These are phyloP conservation scores for Liodrosophila aerea DNA, from an alignment of 2,888 invertebrate species.

Conservation along the genomic window DNA sequence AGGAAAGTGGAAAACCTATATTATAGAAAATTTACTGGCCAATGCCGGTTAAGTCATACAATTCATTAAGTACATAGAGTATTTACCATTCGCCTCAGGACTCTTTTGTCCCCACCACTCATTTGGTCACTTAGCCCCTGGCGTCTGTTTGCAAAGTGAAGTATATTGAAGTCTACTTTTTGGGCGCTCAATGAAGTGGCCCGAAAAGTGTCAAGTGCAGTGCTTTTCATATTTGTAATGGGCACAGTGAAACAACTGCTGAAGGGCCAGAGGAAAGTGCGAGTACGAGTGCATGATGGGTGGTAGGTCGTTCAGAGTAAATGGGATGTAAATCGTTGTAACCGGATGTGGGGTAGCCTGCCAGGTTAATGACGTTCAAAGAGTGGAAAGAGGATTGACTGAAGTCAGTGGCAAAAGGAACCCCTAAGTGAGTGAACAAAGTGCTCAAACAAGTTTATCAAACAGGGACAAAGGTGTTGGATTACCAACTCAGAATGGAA, in stretches of 20 bases:
- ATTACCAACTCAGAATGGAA: too few species aligned
- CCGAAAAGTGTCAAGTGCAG: constrained; percentile 70
- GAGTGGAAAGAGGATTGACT: too few species aligned
- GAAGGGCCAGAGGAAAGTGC: not conserved
- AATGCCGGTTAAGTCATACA: too few species aligned
- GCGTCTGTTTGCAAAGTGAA: not conserved
- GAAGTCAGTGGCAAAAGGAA: too few species aligned
- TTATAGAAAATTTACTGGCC: too few species aligned
- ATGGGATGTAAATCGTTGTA: constrained; percentile 48
- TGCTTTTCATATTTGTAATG: constrained; percentile 56
- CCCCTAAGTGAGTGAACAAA: too few species aligned
- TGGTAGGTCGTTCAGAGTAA: constrained; percentile 24
- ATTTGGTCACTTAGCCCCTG: constrained; percentile 11
- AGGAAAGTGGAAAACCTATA: too few species aligned
- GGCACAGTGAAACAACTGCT: constrained; percentile 15
- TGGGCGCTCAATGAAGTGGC: constrained; percentile 45
- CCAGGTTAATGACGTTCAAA: not conserved
- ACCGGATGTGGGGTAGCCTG: constrained; percentile 11
- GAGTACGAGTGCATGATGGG: not conserved
- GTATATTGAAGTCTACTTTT: constrained; percentile 43
- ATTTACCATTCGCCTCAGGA: constrained; percentile 1
- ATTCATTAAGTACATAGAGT: too few species aligned
- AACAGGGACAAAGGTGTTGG: too few species aligned
- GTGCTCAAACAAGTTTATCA: too few species aligned
- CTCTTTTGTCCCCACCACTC: not conserved